Evolutionary conservation across 2,888 invertebrate genomes (phyloP).

Genomic region (Coenonympha arcania): DNA sequence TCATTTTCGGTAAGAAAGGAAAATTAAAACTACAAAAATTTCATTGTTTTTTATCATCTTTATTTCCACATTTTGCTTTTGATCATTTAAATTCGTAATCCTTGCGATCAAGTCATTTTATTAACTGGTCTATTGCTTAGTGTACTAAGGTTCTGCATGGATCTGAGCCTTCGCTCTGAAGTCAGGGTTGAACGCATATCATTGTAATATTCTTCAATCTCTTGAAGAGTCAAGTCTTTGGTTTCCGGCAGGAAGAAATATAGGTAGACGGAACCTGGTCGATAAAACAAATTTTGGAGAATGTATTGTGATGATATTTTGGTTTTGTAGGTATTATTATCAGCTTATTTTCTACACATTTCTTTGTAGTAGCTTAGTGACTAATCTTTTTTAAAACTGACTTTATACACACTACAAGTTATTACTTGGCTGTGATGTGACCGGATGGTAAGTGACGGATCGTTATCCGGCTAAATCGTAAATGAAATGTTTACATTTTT

Average conservation of each 20-base stretch:
- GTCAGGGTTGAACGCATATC: conserved; percentile 61
- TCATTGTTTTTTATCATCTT: background rate
- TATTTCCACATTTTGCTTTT: background rate
- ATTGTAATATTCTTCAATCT: conserved; percentile 79
- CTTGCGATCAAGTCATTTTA: conserved; percentile 16
- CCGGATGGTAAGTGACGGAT: too few relatives aligned
- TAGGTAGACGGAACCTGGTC: conserved; percentile 68
- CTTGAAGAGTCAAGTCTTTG: conserved; percentile 75
- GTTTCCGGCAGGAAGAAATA: conserved; percentile 77
- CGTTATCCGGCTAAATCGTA: too few relatives aligned
- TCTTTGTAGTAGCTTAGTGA: too few relatives aligned
- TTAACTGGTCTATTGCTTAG: conserved; percentile 8
- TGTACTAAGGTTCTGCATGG: conserved; percentile 29
- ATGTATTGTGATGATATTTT: background rate
- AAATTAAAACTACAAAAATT: background rate
- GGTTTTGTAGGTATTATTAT: too few relatives aligned
- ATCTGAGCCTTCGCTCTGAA: conserved; percentile 39
- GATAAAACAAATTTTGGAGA: too few relatives aligned
- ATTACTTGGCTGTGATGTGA: too few relatives aligned
- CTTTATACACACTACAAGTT: too few relatives aligned
- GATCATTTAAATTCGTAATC: conserved; percentile 4
- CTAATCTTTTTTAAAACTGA: too few relatives aligned
- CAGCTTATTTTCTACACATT: too few relatives aligned
- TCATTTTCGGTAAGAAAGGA: background rate
- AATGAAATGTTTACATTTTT: too few relatives aligned